Conservation (phyloP, 2,888 invertebrate species). For the Ectemnius cavifrons region DNA sequence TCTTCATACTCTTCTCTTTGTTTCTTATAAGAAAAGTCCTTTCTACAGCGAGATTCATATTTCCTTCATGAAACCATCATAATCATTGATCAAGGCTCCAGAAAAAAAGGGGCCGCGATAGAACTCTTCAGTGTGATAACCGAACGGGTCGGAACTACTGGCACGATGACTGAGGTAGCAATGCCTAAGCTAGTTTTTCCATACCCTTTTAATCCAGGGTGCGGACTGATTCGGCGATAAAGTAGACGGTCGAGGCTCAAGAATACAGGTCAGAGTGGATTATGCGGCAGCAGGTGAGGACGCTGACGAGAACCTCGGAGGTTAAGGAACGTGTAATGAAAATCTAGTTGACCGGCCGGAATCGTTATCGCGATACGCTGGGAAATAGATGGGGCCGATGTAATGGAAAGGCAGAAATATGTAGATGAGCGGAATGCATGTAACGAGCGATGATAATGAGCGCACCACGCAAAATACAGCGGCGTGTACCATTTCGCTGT, state of each 20-base stretch:
- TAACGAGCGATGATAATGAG: slow-evolving; percentile 21
- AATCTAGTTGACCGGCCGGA: slow-evolving; percentile 34
- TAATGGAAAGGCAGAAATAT: slow-evolving; percentile 21
- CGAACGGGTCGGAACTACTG: no score
- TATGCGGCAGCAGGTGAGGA: background rate
- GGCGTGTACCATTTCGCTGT: slow-evolving; percentile 28
- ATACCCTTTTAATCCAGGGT: no score
- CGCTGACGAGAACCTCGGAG: background rate
- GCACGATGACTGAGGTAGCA: no score
- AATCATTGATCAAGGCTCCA: no score
- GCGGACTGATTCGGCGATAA: no score
- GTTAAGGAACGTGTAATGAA: slow-evolving; percentile 38
- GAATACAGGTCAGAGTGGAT: slow-evolving; percentile 29
- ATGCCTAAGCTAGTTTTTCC: no score
- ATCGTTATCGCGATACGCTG: slow-evolving; percentile 29
- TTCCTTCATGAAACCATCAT: background rate
- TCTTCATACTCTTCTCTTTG: slow-evolving; percentile 42
- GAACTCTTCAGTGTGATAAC: no score
- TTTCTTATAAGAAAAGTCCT: slow-evolving; percentile 6
- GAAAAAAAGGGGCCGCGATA: no score
- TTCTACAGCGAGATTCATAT: slow-evolving; percentile 64
- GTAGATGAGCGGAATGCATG: slow-evolving; percentile 6
- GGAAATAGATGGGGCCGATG: slow-evolving; percentile 23
- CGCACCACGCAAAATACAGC: slow-evolving; percentile 9
- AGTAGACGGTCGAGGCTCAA: background rate